phyloP scores from a whole-genome alignment of 1,140 invertebrate species.

The Heliconius hewitsoni region DNA sequence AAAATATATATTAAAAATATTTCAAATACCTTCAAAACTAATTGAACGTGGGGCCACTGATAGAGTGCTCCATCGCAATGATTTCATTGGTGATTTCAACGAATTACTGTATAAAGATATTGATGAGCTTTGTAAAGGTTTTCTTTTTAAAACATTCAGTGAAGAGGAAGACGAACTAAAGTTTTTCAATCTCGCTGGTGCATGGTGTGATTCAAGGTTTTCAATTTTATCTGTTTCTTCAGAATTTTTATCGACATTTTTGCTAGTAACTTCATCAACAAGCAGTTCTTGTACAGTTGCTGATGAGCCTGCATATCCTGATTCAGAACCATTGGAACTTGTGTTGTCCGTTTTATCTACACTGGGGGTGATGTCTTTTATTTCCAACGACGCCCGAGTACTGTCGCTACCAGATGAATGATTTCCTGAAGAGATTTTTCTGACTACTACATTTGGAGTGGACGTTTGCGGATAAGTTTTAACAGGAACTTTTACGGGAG shows the following conservation, averaged over 20 bases:
- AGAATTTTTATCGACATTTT: slow-evolving; percentile 8
- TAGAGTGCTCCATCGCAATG: slow-evolving; percentile 59
- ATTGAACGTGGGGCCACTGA: slow-evolving; percentile 44
- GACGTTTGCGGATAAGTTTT: slow-evolving; percentile 44
- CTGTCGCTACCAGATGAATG: neutral
- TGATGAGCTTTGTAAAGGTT: slow-evolving; percentile 26
- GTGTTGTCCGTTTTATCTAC: slow-evolving; percentile 54
- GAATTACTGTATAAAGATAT: slow-evolving; percentile 27
- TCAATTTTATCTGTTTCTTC: slow-evolving; percentile 24
- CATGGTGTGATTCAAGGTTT: slow-evolving; percentile 4
- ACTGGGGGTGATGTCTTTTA: slow-evolving; percentile 36
- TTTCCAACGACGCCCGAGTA: slow-evolving; percentile 30
- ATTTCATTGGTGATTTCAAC: slow-evolving; percentile 41
- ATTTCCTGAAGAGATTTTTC: neutral
- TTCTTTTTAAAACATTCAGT: slow-evolving; percentile 16
- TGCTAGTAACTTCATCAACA: slow-evolving; percentile 35
- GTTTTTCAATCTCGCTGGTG: neutral
- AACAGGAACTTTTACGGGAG: neutral
- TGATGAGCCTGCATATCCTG: slow-evolving; percentile 62
- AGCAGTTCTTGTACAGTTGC: slow-evolving; percentile 51
- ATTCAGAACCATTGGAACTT: slow-evolving; percentile 63
- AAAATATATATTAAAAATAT: slow-evolving; percentile 3
- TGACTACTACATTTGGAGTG: slow-evolving; percentile 45
- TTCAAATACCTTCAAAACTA: slow-evolving; percentile 49
- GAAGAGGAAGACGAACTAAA: slow-evolving; percentile 22